Percentiles rank a stretch among this genome's conserved stretches.
Conservation (phyloP, 2,113 vertebrate genomes). For the Pampusana beccarii region DNA sequence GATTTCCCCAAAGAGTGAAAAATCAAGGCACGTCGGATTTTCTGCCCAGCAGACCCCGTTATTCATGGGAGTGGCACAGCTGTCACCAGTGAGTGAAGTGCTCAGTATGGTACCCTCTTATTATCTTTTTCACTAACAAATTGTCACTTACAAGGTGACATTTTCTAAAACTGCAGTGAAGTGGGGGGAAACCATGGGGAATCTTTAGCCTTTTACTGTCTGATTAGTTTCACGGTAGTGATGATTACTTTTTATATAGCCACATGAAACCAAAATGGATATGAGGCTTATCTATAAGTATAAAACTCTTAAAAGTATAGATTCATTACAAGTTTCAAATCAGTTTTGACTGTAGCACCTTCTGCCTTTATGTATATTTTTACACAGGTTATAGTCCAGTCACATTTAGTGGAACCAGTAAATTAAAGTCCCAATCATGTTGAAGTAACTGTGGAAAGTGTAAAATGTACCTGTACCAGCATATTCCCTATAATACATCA, state of each 20-base stretch:
- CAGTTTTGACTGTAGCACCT: not conserved
- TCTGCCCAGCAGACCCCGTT: constrained; percentile 90
- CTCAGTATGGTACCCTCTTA: not conserved
- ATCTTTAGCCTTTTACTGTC: not conserved
- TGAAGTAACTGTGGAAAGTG: not conserved
- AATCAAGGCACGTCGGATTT: constrained; percentile 97
- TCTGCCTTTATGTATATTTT: not conserved
- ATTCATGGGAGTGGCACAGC: constrained; percentile 98
- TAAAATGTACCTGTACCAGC: not conserved
- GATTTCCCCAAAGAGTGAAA: constrained; percentile 96
- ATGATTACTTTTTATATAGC: not conserved
- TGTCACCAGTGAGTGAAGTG: constrained; percentile 91
- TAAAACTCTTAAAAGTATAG: not conserved
- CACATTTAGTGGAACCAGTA: not conserved
- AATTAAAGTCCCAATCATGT: not conserved
- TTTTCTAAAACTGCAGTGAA: not conserved
- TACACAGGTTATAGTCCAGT: not conserved
- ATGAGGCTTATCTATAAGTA: not conserved
- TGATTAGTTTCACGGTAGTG: not conserved
- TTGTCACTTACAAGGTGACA: not conserved
- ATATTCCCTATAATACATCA: not conserved
- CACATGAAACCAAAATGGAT: not conserved
- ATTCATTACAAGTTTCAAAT: not conserved
- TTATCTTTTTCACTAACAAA: not conserved
- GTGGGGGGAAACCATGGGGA: not conserved